Conservation (phyloP, 1,140 invertebrate genomes). For the Acyrthosiphon pisum region DNA sequence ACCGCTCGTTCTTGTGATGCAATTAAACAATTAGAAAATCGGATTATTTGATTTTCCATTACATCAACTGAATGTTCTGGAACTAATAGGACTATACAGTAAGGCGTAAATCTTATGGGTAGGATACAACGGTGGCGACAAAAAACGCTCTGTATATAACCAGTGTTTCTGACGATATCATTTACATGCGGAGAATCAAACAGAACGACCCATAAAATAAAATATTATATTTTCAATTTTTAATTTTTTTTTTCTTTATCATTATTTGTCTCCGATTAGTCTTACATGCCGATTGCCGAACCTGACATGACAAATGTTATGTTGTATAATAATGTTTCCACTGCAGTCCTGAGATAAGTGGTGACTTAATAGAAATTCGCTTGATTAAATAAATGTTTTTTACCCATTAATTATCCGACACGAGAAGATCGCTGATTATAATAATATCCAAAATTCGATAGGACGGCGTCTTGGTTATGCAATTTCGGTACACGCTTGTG, state of each 20-base stretch:
- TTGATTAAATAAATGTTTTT: not conserved
- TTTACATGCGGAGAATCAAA: not conserved
- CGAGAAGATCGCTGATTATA: not conserved
- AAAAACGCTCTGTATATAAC: too few species aligned
- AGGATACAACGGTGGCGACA: too few species aligned
- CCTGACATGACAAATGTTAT: not conserved
- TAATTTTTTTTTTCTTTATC: too few species aligned
- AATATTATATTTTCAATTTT: not conserved
- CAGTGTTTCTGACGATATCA: too few species aligned
- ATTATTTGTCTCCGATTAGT: too few species aligned
- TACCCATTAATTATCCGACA: not conserved
- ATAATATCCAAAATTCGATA: not conserved
- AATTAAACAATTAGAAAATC: too few species aligned
- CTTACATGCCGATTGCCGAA: too few species aligned
- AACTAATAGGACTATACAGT: too few species aligned
- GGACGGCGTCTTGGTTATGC: not conserved
- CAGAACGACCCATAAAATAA: not conserved
- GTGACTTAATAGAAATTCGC: too few species aligned
- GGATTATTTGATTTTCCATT: too few species aligned
- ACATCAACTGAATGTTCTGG: too few species aligned
- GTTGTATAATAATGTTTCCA: not conserved
- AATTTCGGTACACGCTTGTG: not conserved
- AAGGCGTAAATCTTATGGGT: rapidly evolving
- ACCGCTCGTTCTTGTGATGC: too few species aligned
- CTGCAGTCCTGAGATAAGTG: not conserved